These are phyloP conservation scores for Sceliomorpha sp. DNA, from an alignment of 2,888 invertebrate species.

Conservation along the genomic window DNA sequence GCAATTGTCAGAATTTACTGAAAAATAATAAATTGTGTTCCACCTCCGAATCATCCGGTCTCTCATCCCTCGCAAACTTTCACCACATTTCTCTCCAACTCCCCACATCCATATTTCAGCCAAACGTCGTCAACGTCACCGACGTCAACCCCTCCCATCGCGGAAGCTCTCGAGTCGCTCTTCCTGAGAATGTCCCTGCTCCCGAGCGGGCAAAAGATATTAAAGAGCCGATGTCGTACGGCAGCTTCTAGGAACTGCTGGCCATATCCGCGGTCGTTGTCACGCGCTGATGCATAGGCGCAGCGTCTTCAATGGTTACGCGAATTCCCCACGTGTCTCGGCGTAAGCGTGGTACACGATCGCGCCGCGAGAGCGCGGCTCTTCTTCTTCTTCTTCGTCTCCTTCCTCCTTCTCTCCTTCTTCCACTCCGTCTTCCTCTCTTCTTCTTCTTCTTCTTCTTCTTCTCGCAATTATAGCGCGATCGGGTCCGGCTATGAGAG, in stretches of 20 bases:
- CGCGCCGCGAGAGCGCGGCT: background rate
- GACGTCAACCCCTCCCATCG: background rate
- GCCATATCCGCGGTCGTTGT: constrained; percentile 6
- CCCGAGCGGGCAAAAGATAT: background rate
- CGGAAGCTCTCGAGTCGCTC: no score
- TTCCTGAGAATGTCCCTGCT: background rate
- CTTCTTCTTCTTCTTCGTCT: no score
- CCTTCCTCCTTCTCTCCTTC: no score
- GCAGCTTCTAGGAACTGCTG: constrained; percentile 5
- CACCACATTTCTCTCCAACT: no score
- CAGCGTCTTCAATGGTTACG: constrained; percentile 8
- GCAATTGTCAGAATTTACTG: no score
- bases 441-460: no score
- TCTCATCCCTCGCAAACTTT: no score
- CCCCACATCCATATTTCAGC: no score
- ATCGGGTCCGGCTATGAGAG: background rate
- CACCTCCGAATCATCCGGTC: no score
- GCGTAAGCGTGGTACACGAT: constrained; percentile 3
- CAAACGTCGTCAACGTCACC: no score
- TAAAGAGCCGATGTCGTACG: background rate
- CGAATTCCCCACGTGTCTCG: constrained; percentile 3
- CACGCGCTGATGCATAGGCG: constrained; percentile 6
- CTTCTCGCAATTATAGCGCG: background rate
- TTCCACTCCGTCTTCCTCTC: no score
- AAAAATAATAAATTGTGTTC: no score